A percentile compares a stretch with the other conserved stretches of the same genome.
phyloP scores from a whole-genome alignment of 2,113 vertebrate species.

The Cheilinus undulatus region DNA sequence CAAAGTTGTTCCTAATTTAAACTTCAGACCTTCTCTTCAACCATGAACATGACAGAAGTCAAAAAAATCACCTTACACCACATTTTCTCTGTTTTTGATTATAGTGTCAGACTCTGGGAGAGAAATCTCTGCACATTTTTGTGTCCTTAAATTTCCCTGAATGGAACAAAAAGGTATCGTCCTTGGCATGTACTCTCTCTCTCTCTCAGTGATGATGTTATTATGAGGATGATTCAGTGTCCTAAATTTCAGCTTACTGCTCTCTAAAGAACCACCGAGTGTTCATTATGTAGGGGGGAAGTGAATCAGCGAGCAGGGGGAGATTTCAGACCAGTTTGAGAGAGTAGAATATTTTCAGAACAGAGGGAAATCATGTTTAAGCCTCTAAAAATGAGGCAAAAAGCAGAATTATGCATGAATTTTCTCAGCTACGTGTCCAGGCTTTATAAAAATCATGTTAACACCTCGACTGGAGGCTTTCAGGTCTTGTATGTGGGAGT shows the following conservation, averaged over 20 bases:
- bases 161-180: not conserved
- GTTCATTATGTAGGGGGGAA: not conserved
- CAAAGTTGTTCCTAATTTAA: not conserved
- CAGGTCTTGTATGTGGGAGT: slow-evolving; percentile 6
- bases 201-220: not conserved
- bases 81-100: not conserved
- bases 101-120: not conserved
- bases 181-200: not conserved
- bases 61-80: not conserved
- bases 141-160: not conserved
- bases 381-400: slow-evolving; percentile 1
- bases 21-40: not conserved
- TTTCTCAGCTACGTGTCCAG: not conserved
- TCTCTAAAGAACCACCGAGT: not conserved
- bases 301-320: slow-evolving; percentile 1
- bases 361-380: not conserved
- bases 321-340: not conserved
- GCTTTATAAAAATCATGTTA: slow-evolving; percentile 8
- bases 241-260: slow-evolving; percentile 1
- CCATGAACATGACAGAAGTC: not conserved
- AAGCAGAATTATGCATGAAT: not conserved
- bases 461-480: slow-evolving; percentile 28
- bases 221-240: slow-evolving; percentile 21
- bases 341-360: not conserved
- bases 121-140: not conserved